Evolutionary conservation across 1,140 invertebrate species (phyloP), one percentile per base, ranked within the genome.

Genomic region (Lepidurus arcticus): DNA sequence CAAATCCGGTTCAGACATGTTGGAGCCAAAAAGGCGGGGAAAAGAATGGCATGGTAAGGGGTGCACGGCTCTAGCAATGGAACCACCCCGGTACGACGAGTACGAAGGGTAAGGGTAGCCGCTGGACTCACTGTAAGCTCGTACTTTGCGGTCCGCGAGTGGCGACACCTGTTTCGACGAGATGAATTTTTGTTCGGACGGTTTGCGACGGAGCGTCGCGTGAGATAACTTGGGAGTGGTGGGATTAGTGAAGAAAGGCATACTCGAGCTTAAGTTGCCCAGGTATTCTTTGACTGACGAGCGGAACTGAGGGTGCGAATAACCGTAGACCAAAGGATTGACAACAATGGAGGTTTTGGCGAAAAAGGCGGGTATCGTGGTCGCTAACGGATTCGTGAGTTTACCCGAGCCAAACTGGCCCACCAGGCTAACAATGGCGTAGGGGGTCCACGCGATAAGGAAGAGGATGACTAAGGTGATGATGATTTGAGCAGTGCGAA

Each of bases 401-500:
- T 77, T 77, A 16, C 79, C 77, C 21, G 82, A 80, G 21, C 84
- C 84, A 80, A 88, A 88, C 81, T 88, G 85, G 10, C 85, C 88
- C 47, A 88, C 85, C 74, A 88, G 81, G 73, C 87, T 88, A 42
- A 89, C 84, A 4, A 85, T 84, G 7, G 88, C 86, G 82, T 88
- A 88, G 1, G 88, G 88, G 7, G 82, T 84, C 88, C 88, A 88
- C 1, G 87, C 87, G 81, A 86, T 77, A 47, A 87, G 78, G 81
- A 85, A 88, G 13, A 87, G 82, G 16, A 84, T 77, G 21, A 88
- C 83, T n/a, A 88, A 84, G 13, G 84, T 84, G 65, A 88, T 82
- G 34, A 87, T 84, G 53, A 88, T 86, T 80, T 87, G 85, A 0
- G 86, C 87, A 0, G 86, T 85, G 4, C 83, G 81, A 9, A 85